These are phyloP conservation scores for Rousettus leschenaultii DNA, from an alignment of 2,113 vertebrate genomes.

Conservation along the genomic window DNA sequence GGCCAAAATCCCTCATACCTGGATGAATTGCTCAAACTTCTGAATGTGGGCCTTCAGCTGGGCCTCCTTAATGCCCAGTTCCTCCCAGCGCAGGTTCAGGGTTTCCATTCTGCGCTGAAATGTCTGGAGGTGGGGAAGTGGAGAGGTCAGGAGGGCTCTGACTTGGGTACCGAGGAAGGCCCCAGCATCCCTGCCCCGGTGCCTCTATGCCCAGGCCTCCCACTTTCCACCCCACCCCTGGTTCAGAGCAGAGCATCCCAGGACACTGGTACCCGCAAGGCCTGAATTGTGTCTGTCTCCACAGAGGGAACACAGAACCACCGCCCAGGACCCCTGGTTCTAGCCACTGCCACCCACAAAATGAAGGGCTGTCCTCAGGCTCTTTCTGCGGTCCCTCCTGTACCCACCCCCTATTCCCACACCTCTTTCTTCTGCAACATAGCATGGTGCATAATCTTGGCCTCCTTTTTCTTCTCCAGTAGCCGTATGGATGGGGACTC, in stretches of 20 bases:
- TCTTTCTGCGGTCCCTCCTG: fast-evolving
- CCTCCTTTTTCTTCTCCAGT: constrained; percentile 79
- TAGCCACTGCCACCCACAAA: neutral
- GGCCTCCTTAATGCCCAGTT: constrained; percentile 68
- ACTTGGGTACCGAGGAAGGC: neutral
- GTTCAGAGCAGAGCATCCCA: neutral
- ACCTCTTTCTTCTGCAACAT: constrained; percentile 80
- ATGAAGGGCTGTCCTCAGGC: neutral
- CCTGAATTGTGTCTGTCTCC: neutral
- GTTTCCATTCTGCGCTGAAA: constrained; percentile 77
- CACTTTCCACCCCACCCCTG: neutral
- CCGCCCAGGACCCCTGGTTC: neutral
- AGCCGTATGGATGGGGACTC: constrained; percentile 64
- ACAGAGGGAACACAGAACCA: neutral
- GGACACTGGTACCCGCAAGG: neutral
- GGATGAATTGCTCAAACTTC: constrained; percentile 77
- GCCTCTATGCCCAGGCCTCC: neutral
- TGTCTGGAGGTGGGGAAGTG: constrained; percentile 63
- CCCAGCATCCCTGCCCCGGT: neutral
- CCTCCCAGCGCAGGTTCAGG: constrained; percentile 72
- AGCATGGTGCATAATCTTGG: constrained; percentile 52
- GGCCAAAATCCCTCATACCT: constrained; percentile 74
- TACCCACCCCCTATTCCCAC: fast-evolving
- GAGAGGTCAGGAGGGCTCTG: neutral
- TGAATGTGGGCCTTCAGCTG: constrained; percentile 75